Percentiles rank a stretch among this genome's conserved stretches.
Evolutionary conservation across 2,113 vertebrate species (phyloP).

Genomic region (Pseudorasbora parva): DNA sequence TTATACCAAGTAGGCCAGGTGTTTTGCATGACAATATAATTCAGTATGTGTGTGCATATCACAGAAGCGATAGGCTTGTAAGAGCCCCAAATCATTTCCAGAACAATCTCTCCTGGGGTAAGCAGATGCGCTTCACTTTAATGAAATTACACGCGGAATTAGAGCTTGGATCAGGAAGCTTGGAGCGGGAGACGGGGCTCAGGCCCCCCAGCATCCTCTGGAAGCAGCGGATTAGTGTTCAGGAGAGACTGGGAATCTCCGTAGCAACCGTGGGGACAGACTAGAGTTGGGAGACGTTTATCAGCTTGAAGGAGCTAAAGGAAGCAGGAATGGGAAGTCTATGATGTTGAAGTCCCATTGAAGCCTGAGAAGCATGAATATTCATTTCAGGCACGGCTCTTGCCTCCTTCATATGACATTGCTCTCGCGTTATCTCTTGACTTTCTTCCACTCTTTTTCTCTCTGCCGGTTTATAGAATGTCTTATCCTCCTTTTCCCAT

Average conservation of each 20-base stretch:
- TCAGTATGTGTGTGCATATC: slow-evolving; percentile 15
- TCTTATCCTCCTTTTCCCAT: slow-evolving; percentile 9
- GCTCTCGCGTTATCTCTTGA: background rate
- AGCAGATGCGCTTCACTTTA: slow-evolving; percentile 37
- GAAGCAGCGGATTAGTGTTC: slow-evolving; percentile 46
- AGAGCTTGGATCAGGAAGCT: slow-evolving; percentile 25
- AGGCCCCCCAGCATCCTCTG: slow-evolving; percentile 19
- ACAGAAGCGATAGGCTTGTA: slow-evolving; percentile 7
- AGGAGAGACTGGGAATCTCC: slow-evolving; percentile 30
- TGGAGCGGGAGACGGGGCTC: background rate
- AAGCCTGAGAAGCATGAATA: slow-evolving; percentile 38
- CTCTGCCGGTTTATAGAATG: background rate
- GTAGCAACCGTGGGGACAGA: slow-evolving; percentile 20
- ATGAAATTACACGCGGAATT: slow-evolving; percentile 52
- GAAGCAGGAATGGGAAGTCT: background rate
- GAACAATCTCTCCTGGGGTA: slow-evolving; percentile 31
- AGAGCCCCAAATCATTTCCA: slow-evolving; percentile 30
- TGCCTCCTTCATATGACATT: slow-evolving; percentile 19
- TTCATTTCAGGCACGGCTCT: slow-evolving; percentile 6
- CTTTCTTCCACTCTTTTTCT: slow-evolving; percentile 14
- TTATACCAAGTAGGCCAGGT: background rate
- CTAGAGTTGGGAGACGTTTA: slow-evolving; percentile 25
- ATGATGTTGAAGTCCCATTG: slow-evolving; percentile 23
- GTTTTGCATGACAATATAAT: slow-evolving; percentile 25
- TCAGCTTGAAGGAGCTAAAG: slow-evolving; percentile 34